These are phyloP conservation scores for Passer domesticus DNA, from an alignment of 2,113 vertebrate species.

Conservation along the genomic window DNA sequence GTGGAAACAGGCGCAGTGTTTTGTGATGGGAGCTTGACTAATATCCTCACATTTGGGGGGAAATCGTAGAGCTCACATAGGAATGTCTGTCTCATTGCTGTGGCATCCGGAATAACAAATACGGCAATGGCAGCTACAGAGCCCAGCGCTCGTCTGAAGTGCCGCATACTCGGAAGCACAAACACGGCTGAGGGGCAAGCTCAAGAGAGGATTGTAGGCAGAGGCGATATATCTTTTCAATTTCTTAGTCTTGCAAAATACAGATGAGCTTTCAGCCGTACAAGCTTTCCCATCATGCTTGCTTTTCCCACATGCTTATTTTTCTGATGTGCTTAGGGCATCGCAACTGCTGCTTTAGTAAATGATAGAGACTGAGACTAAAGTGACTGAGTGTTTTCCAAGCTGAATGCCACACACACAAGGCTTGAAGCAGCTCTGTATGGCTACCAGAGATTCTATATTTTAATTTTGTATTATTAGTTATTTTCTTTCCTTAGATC, in stretches of 20 bases:
- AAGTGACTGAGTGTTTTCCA: not conserved
- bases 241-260: not conserved
- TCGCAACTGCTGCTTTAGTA: not conserved
- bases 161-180: not conserved
- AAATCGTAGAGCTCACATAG: constrained; percentile 8
- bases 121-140: not conserved
- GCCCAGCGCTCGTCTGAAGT: not conserved
- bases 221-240: not conserved
- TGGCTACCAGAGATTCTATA: not conserved
- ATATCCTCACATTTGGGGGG: constrained; percentile 23
- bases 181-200: not conserved
- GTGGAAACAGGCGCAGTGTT: not conserved
- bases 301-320: not conserved
- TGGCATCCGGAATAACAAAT: constrained; percentile 44
- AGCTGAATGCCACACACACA: not conserved
- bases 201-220: not conserved
- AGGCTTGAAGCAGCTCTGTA: not conserved
- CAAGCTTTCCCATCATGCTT: not conserved
- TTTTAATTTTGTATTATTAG: not conserved
- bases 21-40: not conserved
- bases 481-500: not conserved
- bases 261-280: not conserved
- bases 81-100: constrained; percentile 48
- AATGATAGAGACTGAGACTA: not conserved
- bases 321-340: not conserved